Evolutionary conservation across 2,888 invertebrate species (phyloP).

Genomic region (Trachelus stipa): DNA sequence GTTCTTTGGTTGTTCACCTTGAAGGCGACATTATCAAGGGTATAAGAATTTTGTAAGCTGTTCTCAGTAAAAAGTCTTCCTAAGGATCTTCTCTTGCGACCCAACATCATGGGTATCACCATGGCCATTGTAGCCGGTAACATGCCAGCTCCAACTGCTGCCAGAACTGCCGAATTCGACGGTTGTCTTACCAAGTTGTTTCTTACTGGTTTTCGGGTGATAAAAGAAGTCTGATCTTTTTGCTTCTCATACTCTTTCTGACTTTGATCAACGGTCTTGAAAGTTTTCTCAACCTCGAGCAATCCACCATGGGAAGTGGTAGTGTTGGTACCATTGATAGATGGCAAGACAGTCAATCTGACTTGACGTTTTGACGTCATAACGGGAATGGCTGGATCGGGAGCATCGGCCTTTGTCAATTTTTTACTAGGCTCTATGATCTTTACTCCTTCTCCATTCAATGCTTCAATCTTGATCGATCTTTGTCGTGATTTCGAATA

Average conservation of each 20-base stretch:
- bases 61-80: slow-evolving; percentile 2
- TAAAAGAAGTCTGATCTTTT: slow-evolving; percentile 38
- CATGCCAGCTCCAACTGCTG: slow-evolving; percentile 83
- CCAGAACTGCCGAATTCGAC: slow-evolving; percentile 75
- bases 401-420: slow-evolving; percentile 28
- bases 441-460: slow-evolving; percentile 36
- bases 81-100: slow-evolving; percentile 64
- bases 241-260: slow-evolving; percentile 65
- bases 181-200: slow-evolving; percentile 56
- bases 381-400: slow-evolving; percentile 44
- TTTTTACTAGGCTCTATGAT: slow-evolving; percentile 37
- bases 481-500: slow-evolving; percentile 68
- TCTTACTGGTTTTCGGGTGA: slow-evolving; percentile 51
- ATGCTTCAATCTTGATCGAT: slow-evolving; percentile 61
- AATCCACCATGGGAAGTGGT: slow-evolving; percentile 79
- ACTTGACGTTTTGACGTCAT: slow-evolving; percentile 68
- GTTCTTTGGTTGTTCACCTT: slow-evolving; percentile 22
- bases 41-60: slow-evolving; percentile 20
- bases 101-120: slow-evolving; percentile 82
- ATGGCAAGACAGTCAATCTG: slow-evolving; percentile 79
- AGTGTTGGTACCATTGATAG: slow-evolving; percentile 71
- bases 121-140: slow-evolving; percentile 85
- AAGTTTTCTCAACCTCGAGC: slow-evolving; percentile 79
- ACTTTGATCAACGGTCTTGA: slow-evolving; percentile 77
- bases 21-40: slow-evolving; percentile 2